Evolutionary conservation across 2,797 vertebrate species (phyloP).

Genomic region (Alca torda): DNA sequence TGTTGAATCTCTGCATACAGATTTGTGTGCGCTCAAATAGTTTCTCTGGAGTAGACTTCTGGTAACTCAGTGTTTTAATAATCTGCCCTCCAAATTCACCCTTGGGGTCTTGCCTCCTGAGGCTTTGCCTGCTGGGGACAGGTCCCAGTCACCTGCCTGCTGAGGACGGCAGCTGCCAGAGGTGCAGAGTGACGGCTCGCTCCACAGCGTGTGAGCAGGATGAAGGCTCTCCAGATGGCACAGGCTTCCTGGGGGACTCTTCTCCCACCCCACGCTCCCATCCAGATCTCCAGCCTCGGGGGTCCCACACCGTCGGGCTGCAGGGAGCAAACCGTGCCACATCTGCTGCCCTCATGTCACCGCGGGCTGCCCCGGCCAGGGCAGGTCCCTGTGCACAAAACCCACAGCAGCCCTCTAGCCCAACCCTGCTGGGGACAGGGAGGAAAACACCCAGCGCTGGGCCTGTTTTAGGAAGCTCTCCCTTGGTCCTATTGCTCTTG

Average conservation of each 20-base stretch:
- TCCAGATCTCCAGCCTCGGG: accelerated
- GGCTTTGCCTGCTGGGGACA: not conserved
- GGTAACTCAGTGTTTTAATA: not conserved
- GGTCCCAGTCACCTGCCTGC: not conserved
- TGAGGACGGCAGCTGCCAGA: not conserved
- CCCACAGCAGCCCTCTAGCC: accelerated
- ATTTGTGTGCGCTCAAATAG: not conserved
- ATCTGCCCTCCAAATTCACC: not conserved
- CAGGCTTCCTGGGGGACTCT: accelerated
- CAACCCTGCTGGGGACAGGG: not conserved
- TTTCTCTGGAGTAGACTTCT: not conserved
- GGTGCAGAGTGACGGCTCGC: accelerated
- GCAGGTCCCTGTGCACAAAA: not conserved
- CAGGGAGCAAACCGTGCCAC: accelerated
- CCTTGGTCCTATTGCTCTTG: too few relatives aligned
- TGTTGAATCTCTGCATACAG: not conserved
- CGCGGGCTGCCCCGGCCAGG: accelerated
- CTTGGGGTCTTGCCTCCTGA: not conserved
- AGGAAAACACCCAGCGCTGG: accelerated
- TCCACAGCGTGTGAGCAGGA: accelerated
- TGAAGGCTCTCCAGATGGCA: accelerated
- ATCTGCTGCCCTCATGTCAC: accelerated
- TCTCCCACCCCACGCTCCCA: accelerated
- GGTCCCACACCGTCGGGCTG: accelerated
- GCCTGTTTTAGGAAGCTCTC: not conserved